phyloP scores from a whole-genome alignment of 64 coral and sea anemone genomes.

The Dendrophyllia cribrosa region DNA sequence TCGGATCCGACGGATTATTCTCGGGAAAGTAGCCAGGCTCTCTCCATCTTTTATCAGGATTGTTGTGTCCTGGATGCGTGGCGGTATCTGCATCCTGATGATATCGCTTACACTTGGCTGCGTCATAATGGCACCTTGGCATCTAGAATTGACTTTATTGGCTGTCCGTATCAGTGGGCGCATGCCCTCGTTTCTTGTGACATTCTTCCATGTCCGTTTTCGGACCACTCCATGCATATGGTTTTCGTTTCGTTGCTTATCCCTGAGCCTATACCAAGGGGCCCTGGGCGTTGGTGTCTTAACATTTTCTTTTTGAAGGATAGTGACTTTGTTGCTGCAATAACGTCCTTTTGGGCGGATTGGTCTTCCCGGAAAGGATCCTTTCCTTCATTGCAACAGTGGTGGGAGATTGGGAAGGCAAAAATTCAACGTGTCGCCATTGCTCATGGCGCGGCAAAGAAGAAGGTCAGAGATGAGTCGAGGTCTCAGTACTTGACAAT shows the following conservation, averaged over 20 bases:
- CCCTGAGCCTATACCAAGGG: neutral
- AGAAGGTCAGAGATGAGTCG: too few relatives aligned
- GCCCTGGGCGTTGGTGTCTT: slow-evolving; percentile 17
- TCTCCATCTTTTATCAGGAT: too few relatives aligned
- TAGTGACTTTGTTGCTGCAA: neutral
- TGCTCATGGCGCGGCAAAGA: too few relatives aligned
- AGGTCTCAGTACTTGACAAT: neutral
- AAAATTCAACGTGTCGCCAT: neutral
- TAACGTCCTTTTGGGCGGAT: neutral
- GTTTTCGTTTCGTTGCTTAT: neutral
- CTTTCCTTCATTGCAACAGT: neutral
- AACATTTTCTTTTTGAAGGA: slow-evolving; percentile 13
- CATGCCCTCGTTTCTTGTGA: too few relatives aligned
- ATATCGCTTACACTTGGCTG: too few relatives aligned
- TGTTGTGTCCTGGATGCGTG: too few relatives aligned
- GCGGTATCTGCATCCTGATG: too few relatives aligned
- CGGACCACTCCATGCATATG: slow-evolving; percentile 65
- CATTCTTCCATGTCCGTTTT: slow-evolving; percentile 20
- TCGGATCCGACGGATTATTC: too few relatives aligned
- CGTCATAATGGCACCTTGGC: too few relatives aligned
- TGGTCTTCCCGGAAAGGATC: neutral
- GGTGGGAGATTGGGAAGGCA: neutral
- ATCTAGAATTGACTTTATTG: too few relatives aligned
- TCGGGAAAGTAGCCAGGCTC: too few relatives aligned
- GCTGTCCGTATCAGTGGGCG: too few relatives aligned